Percentiles rank a stretch among this genome's conserved stretches.
These are phyloP conservation scores for Vanessa tameamea DNA, from an alignment of 1,140 invertebrate genomes.

Conservation along the genomic window DNA sequence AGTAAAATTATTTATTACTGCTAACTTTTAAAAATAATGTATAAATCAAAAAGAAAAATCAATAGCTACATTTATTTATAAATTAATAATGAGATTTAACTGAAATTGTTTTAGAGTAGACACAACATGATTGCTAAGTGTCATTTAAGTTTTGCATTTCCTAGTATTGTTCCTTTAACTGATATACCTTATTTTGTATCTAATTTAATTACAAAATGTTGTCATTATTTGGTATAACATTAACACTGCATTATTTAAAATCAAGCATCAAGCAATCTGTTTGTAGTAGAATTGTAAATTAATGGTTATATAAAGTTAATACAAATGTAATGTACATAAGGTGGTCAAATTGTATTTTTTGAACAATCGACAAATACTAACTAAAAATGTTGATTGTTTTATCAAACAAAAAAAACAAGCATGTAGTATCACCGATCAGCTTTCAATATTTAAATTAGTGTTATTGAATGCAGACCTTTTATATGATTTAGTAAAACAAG, in stretches of 20 bases:
- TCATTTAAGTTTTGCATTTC: constrained; percentile 2
- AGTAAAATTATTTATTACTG: constrained; percentile 1
- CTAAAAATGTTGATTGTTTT: background rate
- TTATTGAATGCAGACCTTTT: background rate
- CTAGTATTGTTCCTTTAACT: constrained; percentile 4
- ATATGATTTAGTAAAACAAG: constrained; percentile 6
- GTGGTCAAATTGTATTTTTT: constrained; percentile 2
- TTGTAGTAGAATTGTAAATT: constrained; percentile 3
- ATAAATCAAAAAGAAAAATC: background rate
- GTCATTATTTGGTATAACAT: background rate
- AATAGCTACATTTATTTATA: background rate
- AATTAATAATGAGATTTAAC: background rate
- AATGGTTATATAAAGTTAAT: background rate
- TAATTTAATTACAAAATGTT: background rate
- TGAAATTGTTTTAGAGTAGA: background rate
- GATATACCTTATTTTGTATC: background rate
- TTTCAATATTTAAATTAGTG: constrained; percentile 7
- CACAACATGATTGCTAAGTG: constrained; percentile 1
- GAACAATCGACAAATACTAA: background rate
- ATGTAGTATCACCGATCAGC: background rate
- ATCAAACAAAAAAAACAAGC: background rate
- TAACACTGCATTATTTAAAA: background rate
- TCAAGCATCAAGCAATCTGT: background rate
- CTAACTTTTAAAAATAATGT: background rate
- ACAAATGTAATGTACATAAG: constrained; percentile 5